Percentiles rank a stretch among this genome's conserved stretches.
These are phyloP conservation scores for Apotomis capreana DNA, from an alignment of 2,888 invertebrate genomes.

Conservation along the genomic window DNA sequence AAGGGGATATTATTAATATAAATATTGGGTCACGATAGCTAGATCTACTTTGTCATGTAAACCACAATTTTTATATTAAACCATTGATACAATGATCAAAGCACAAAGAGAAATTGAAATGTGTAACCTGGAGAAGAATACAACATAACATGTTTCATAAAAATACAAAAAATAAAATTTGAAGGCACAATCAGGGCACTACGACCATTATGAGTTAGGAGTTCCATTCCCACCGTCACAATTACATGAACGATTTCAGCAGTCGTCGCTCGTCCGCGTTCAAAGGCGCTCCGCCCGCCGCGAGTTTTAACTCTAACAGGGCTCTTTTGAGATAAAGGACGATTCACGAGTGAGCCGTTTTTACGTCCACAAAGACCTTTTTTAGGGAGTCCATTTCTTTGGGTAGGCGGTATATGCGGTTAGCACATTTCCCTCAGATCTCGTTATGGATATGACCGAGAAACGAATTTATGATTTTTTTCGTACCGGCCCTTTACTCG, in stretches of 20 bases:
- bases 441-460: slow-evolving; percentile 56
- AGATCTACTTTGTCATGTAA: too few species aligned
- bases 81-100: too few species aligned
- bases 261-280: slow-evolving; percentile 16
- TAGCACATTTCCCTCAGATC: slow-evolving; percentile 59
- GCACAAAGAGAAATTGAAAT: too few species aligned
- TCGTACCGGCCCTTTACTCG: slow-evolving; percentile 39
- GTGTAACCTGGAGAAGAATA: too few species aligned
- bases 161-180: too few species aligned
- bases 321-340: slow-evolving; percentile 58
- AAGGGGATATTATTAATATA: too few species aligned
- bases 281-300: slow-evolving; percentile 42
- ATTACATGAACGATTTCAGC: neutral
- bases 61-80: too few species aligned
- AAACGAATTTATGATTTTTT: slow-evolving; percentile 60
- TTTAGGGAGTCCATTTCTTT: slow-evolving; percentile 61
- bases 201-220: too few species aligned
- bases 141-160: too few species aligned
- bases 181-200: too few species aligned
- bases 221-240: neutral
- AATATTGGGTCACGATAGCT: too few species aligned
- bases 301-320: slow-evolving; percentile 56
- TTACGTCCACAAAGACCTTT: slow-evolving; percentile 63
- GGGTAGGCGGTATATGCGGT: slow-evolving; percentile 61
- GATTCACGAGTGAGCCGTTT: slow-evolving; percentile 59